Conservation (phyloP, 1,140 invertebrate species). For the Metopolophium dirhodum region DNA sequence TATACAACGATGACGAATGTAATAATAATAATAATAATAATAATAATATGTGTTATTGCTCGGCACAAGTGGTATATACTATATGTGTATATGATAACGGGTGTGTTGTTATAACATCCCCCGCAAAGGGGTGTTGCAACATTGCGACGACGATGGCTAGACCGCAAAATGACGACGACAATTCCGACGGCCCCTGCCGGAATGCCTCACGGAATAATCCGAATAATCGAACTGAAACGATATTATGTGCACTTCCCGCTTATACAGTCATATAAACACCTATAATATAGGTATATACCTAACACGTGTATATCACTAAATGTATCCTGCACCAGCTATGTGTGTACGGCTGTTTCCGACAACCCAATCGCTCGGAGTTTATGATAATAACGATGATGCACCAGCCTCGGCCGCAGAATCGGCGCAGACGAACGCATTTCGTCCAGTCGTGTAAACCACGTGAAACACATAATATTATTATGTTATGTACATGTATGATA, state of each 20-base stretch:
- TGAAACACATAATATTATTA: not conserved
- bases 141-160: not conserved
- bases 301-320: not conserved
- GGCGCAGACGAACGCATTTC: not conserved
- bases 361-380: not conserved
- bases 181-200: not conserved
- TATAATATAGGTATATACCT: not conserved
- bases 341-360: conserved; percentile 28
- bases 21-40: conserved; percentile 1
- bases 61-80: not conserved
- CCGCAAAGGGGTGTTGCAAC: not conserved
- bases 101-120: not conserved
- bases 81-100: not conserved
- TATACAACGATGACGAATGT: not conserved
- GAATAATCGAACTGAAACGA: conserved; percentile 27
- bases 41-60: not conserved
- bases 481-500: not conserved
- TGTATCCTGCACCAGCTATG: not conserved
- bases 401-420: not conserved
- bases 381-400: not conserved
- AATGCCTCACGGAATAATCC: not conserved
- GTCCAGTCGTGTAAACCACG: not conserved
- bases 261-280: not conserved
- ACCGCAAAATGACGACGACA: conserved; percentile 18
- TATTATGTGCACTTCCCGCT: not conserved